Conservation (phyloP, 2,888 invertebrate species). For the Rhyacophila evoluta region DNA sequence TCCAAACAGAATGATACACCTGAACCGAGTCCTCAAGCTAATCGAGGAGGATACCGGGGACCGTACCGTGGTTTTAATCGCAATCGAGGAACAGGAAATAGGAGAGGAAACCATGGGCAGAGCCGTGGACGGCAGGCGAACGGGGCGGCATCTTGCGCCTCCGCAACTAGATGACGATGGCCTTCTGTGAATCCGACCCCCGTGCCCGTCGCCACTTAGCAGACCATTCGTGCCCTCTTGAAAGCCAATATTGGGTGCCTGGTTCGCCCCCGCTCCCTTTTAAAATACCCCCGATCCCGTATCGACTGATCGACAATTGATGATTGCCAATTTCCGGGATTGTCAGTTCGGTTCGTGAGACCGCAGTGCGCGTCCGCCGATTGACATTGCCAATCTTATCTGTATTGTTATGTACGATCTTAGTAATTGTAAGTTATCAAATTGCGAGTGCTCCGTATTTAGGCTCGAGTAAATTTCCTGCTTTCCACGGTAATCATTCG, state of each 20-base stretch:
- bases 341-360: neutral
- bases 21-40: conserved; percentile 40
- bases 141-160: conserved; percentile 49
- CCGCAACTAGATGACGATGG: conserved; percentile 55
- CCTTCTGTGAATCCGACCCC: conserved; percentile 42
- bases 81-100: conserved; percentile 43
- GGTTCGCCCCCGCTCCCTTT: conserved; percentile 33
- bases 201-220: conserved; percentile 50
- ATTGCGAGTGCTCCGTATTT: neutral
- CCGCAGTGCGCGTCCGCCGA: neutral
- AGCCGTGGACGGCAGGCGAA: conserved; percentile 49
- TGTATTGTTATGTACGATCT: neutral
- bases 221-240: conserved; percentile 41
- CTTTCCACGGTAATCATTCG: conserved; percentile 4
- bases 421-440: neutral
- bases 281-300: conserved; percentile 25
- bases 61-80: conserved; percentile 54
- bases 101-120: conserved; percentile 27
- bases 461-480: neutral
- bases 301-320: conserved; percentile 28
- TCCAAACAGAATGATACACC: conserved; percentile 17
- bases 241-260: conserved; percentile 50
- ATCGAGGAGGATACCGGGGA: conserved; percentile 45
- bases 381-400: neutral
- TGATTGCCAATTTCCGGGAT: conserved; percentile 25